These are phyloP conservation scores for Frieseomelitta varia DNA, from an alignment of 1,140 invertebrate genomes.

Conservation along the genomic window DNA sequence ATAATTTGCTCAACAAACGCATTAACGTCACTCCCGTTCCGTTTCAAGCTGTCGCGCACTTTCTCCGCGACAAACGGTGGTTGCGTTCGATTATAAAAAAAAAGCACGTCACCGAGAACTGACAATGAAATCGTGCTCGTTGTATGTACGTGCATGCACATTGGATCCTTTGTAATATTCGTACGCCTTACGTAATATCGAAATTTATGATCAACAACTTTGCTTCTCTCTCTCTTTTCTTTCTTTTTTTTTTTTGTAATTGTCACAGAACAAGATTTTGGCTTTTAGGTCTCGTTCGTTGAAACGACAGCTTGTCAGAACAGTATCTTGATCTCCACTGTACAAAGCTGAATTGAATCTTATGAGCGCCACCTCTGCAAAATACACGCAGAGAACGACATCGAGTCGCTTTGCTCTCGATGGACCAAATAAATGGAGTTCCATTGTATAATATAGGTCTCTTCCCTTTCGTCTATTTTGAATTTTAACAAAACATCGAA, in stretches of 20 bases:
- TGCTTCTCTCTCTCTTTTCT: no score
- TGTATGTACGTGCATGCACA: background rate
- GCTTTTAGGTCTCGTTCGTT: no score
- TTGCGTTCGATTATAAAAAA: background rate
- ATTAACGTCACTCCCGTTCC: constrained; percentile 26
- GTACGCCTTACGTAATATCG: background rate
- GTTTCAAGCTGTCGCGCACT: constrained; percentile 25
- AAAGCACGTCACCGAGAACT: constrained; percentile 9
- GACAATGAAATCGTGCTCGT: background rate
- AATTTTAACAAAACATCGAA: no score
- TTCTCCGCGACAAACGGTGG: constrained; percentile 34
- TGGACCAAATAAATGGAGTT: no score
- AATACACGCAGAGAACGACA: no score
- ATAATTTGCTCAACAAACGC: constrained; percentile 39
- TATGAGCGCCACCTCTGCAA: no score
- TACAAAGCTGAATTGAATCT: no score
- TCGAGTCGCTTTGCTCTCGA: no score
- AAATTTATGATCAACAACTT: background rate
- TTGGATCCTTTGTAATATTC: background rate
- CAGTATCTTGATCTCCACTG: no score
- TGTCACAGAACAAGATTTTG: background rate
- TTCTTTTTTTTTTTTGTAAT: background rate
- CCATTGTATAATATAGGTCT: no score
- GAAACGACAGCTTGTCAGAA: no score
- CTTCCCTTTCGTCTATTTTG: no score